Evolutionary conservation across 2,113 vertebrate genomes (phyloP).

Genomic region (Pandion haliaetus): DNA sequence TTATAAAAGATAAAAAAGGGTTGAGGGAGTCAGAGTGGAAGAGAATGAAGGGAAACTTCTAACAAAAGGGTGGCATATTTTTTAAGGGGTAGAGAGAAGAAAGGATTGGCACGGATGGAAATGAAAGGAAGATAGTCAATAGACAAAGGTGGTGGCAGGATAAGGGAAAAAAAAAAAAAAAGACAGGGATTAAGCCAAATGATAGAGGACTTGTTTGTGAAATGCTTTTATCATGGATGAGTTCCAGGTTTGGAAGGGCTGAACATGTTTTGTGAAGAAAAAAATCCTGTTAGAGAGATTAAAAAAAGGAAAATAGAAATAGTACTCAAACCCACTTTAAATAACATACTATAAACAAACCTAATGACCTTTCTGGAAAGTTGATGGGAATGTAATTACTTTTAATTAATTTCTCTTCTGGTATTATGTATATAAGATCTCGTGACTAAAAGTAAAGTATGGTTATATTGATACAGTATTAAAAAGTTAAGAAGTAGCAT

Average conservation of each 20-base stretch:
- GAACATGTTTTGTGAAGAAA: neutral
- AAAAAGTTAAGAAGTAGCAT: neutral
- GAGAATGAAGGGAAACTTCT: neutral
- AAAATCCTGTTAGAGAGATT: neutral
- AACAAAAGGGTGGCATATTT: neutral
- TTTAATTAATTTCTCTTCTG: neutral
- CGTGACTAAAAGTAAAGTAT: neutral
- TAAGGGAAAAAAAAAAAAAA: rapidly evolving
- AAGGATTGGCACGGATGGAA: neutral
- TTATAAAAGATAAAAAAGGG: neutral
- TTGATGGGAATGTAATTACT: neutral
- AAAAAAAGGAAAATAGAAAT: neutral
- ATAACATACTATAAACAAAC: neutral
- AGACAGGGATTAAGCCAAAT: neutral
- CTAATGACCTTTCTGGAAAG: neutral
- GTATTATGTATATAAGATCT: neutral
- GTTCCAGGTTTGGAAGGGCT: neutral
- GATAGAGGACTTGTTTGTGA: neutral
- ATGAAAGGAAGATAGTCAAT: neutral
- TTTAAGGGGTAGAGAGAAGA: neutral
- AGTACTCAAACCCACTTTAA: neutral
- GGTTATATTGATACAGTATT: neutral
- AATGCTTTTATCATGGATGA: neutral
- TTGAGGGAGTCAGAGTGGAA: neutral
- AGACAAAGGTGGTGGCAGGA: neutral